Percentiles rank a stretch among this genome's conserved stretches.
Evolutionary conservation across 2,113 vertebrate species (phyloP).

Genomic region (Neotoma lepida): DNA sequence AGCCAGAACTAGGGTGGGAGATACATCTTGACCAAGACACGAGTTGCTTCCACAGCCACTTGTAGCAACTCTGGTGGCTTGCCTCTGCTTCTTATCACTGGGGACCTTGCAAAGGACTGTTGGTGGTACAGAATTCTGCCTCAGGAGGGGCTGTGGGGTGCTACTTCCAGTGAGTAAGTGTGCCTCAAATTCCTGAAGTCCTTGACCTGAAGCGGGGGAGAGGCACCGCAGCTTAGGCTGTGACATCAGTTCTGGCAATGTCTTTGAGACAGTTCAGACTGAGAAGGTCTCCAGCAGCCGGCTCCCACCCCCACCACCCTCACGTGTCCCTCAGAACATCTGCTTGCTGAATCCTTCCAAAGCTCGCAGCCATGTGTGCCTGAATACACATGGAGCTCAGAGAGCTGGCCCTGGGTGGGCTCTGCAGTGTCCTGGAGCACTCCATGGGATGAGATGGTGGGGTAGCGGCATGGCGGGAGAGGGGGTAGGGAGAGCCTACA

Average conservation of each 20-base stretch:
- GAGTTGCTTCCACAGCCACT: fast-evolving
- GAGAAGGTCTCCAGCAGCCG: not conserved
- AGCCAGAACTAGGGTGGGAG: fast-evolving
- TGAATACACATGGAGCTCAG: fast-evolving
- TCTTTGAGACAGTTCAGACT: conserved; percentile 41
- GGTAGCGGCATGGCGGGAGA: fast-evolving
- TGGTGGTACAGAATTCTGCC: not conserved
- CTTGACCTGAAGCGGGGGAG: not conserved
- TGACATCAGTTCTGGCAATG: conserved; percentile 68
- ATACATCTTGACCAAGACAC: fast-evolving
- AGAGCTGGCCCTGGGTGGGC: not conserved
- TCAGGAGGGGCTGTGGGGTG: not conserved
- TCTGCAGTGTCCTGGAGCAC: not conserved
- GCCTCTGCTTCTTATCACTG: not conserved
- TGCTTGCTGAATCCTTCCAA: conserved; percentile 21
- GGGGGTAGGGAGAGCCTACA: fast-evolving
- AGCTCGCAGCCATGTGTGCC: not conserved
- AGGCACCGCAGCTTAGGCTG: not conserved
- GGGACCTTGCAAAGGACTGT: not conserved
- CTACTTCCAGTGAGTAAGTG: not conserved
- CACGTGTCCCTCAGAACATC: conserved; percentile 26
- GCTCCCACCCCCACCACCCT: not conserved
- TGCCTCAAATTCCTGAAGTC: not conserved
- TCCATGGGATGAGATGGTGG: no score
- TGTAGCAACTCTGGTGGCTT: not conserved